Evolutionary conservation across 2,888 invertebrate genomes (phyloP), one percentile per base, ranked within the genome.

Genomic region (Dynastes grantii): DNA sequence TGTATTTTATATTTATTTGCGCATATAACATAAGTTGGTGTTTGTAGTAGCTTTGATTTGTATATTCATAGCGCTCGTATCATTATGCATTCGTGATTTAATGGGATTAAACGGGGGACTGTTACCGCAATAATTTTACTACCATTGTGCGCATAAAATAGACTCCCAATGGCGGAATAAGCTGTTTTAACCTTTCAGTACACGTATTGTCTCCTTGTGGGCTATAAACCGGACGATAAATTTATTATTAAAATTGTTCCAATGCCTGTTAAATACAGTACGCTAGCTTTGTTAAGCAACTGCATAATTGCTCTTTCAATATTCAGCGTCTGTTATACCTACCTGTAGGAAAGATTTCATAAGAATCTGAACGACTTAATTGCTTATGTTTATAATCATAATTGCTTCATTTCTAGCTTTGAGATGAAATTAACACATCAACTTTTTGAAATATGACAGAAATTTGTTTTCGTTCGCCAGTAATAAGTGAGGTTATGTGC

Each of bases 121-220:
- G 63, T 63, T 63, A 32, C 32, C 29, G 63, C 27, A 63, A 63
- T 63, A 32, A 63, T 63, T 63, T 63, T 63, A 63, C 63, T 32
- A n/a, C 29, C 63, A 63, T 63, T 63, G 63, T 63, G 63, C 32
- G n/a, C 63, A 63, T 63, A 63, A 63, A 63, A 63, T n/a, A 63
- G n/a, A 9, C 63, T 27, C 27, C 63, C 63, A 63, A 63, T 29
- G 27, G 32, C 63, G 32, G 63, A 63, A 27, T 29, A 11, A 63
- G 27, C 63, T 2, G 13, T 29, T 8, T 63, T 63, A 63, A 63
- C 63, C 63, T 63, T 63, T 63, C 63, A n/a, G 27, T 63, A 5
- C 32, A 32, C 63, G 63, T 63, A 63, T 63, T 63, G 63, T 63
- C 63, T 63, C 32, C 13, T 63, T 27, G 63, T 11, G 63, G 63